Conservation (phyloP, 2,113 vertebrate species). For the Andinoacara biseriatus region DNA sequence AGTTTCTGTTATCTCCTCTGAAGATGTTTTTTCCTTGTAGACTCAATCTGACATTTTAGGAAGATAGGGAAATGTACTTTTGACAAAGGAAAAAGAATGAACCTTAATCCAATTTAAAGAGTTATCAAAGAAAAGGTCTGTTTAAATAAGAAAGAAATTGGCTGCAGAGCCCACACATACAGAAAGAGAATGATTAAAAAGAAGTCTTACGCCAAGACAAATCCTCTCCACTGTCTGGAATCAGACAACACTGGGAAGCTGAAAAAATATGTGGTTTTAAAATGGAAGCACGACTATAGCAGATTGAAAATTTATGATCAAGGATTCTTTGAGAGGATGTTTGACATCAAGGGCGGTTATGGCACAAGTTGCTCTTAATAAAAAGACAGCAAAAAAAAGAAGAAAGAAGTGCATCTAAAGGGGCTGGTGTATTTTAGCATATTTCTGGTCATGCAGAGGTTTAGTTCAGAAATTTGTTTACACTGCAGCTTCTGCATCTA, state of each 20-base stretch:
- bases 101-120: slow-evolving; percentile 66
- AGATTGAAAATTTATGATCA: slow-evolving; percentile 41
- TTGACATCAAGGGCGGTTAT: slow-evolving; percentile 20
- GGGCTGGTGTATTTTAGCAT: neutral
- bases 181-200: slow-evolving; percentile 53
- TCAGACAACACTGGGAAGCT: slow-evolving; percentile 22
- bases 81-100: slow-evolving; percentile 41
- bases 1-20: slow-evolving; percentile 7
- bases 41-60: slow-evolving; percentile 42
- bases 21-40: slow-evolving; percentile 33
- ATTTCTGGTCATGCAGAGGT: neutral
- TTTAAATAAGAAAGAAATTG: slow-evolving; percentile 27
- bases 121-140: slow-evolving; percentile 58
- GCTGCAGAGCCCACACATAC: slow-evolving; percentile 22
- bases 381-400: neutral
- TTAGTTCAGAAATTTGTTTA: slow-evolving; percentile 12
- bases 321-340: slow-evolving; percentile 28
- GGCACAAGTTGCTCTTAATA: neutral
- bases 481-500: neutral
- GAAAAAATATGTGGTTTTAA: slow-evolving; percentile 23
- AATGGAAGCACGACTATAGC: slow-evolving; percentile 36
- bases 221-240: slow-evolving; percentile 34
- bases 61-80: slow-evolving; percentile 63
- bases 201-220: slow-evolving; percentile 47
- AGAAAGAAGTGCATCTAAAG: neutral